Base-by-base conservation (phyloP, 2,888 invertebrate genomes). In the Lathronympha strigana region DNA sequence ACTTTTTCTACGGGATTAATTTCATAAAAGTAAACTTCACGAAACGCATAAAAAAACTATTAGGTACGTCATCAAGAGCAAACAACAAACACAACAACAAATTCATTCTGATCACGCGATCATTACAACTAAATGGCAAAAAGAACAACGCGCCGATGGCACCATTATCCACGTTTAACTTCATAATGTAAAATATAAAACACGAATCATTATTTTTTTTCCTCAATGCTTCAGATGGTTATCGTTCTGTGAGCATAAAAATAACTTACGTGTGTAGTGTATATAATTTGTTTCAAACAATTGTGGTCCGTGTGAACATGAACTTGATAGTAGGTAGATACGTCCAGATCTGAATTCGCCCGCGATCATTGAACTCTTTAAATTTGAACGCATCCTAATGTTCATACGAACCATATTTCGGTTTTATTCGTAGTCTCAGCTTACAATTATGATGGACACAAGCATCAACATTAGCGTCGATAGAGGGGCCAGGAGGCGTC, bases 201-300 rank as follows among this genome's bases (percentile, higher is more conserved):
- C 53, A 54, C n/a, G 53, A 38, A n/a, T 33, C 31, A 51, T 33
- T 53, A 13, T 53, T 36, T 53, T n/a, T n/a, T 53, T n/a, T n/a
- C 17, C 21, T 33, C 21, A 33, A 6, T 21, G 36, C 36, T 11
- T 21, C 13, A 6, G n/a, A 53, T 51, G 11, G 11, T 31, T 51
- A 51, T 33, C 31, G 15, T 47, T 9, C 13, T 15, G 9, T 15
- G 15, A 49, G 11, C 47, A 51, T 51, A 19, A 31, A 17, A 31
- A 31, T 17, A 6, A 23, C 28, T 4, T 28, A 38, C n/a, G 3
- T n/a, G n/a, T n/a, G 38, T 38, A 15, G 15, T n/a, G 3, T 38
- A n/a, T 4, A 31, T 31, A 38, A 4, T 28, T 15, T 53, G 36
- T 15, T 53, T n/a, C n/a, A n/a, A n/a, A n/a, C n/a, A n/a, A n/a